A percentile compares a stretch with the other conserved stretches of the same genome.
Evolutionary conservation across 1,140 invertebrate species (phyloP).

Genomic region (Nephotettix cincticeps): DNA sequence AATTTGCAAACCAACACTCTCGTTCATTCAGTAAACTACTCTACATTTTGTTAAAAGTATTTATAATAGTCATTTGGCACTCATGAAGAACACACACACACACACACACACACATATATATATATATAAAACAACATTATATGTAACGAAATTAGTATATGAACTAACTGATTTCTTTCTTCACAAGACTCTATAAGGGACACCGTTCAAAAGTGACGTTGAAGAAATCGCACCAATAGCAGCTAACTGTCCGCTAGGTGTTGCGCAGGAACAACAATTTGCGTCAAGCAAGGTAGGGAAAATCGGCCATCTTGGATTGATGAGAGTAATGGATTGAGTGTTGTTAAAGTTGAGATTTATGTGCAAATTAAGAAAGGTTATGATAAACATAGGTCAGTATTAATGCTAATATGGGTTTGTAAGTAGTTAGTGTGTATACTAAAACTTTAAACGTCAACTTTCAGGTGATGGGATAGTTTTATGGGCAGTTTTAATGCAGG

Average conservation of each 20-base stretch:
- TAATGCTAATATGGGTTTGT: not conserved
- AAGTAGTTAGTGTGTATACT: not conserved
- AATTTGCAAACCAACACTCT: too few relatives aligned
- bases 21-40: too few relatives aligned
- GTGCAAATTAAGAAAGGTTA: constrained; percentile 24
- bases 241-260: constrained; percentile 27
- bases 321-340: constrained; percentile 39
- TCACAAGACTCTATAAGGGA: too few relatives aligned
- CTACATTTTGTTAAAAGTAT: too few relatives aligned
- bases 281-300: constrained; percentile 40
- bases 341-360: constrained; percentile 27
- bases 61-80: too few relatives aligned
- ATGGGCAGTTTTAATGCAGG: constrained; percentile 18
- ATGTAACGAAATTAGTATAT: too few relatives aligned
- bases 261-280: constrained; percentile 41
- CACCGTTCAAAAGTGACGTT: constrained; percentile 7
- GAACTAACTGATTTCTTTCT: too few relatives aligned
- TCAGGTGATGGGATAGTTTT: not conserved
- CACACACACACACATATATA: too few relatives aligned
- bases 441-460: not conserved
- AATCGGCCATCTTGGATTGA: constrained; percentile 43
- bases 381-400: constrained; percentile 25
- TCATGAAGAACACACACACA: too few relatives aligned
- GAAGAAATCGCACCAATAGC: constrained; percentile 15
- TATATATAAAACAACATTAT: too few relatives aligned